These are phyloP conservation scores for Hestina assimilis DNA, from an alignment of 1,140 invertebrate genomes.

Conservation along the genomic window DNA sequence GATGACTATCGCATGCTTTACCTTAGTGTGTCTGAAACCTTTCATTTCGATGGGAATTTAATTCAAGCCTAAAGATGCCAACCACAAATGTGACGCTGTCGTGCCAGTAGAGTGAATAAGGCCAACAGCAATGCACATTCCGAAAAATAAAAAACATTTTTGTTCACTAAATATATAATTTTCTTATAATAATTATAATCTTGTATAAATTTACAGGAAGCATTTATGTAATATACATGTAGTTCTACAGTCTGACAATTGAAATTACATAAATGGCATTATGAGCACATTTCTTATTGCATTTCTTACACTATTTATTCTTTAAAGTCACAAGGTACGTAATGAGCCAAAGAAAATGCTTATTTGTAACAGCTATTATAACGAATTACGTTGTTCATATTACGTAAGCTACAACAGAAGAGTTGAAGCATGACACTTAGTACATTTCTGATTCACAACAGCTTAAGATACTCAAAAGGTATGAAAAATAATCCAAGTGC, in stretches of 20 bases:
- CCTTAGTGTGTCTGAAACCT: no score
- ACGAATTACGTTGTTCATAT: conserved; percentile 18
- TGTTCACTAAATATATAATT: no score
- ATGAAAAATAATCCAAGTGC: no score
- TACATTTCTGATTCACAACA: no score
- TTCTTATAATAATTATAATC: not conserved
- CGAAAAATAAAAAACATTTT: no score
- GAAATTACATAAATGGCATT: conserved; percentile 4
- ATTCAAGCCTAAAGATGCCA: no score
- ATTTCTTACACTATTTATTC: conserved; percentile 8
- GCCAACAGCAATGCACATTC: no score
- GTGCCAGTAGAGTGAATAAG: no score
- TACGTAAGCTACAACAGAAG: conserved; percentile 7
- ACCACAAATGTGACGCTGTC: no score
- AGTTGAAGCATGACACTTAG: conserved; percentile 12
- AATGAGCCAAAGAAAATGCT: conserved; percentile 10
- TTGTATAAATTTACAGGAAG: not conserved
- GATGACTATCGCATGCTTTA: no score
- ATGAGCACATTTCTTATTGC: not conserved
- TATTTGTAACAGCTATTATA: conserved; percentile 3
- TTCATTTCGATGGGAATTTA: no score
- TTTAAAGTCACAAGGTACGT: conserved; percentile 13
- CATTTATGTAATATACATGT: not conserved
- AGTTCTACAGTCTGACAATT: not conserved
- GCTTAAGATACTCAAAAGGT: no score